These are phyloP conservation scores for Megaleporinus macrocephalus DNA, from an alignment of 2,113 vertebrate species.

Conservation along the genomic window DNA sequence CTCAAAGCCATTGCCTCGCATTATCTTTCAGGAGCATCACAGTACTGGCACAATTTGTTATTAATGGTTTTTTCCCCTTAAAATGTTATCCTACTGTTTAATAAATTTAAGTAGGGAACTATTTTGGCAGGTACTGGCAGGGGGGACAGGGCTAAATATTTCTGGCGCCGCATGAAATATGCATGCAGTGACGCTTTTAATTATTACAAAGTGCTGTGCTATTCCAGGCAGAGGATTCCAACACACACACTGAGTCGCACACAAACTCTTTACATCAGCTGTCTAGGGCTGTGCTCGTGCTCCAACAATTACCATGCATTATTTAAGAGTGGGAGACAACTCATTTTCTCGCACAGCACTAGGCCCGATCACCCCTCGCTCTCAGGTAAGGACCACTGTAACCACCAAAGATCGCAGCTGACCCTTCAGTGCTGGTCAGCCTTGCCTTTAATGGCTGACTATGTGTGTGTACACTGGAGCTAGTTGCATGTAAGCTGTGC, in stretches of 20 bases:
- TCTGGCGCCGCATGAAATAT: constrained; percentile 61
- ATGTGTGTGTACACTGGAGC: background rate
- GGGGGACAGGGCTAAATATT: constrained; percentile 47
- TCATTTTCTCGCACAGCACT: constrained; percentile 64
- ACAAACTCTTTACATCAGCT: constrained; percentile 53
- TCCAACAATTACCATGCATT: constrained; percentile 73
- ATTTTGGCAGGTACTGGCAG: constrained; percentile 49
- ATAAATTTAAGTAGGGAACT: constrained; percentile 36
- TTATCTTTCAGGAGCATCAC: constrained; percentile 26
- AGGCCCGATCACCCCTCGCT: constrained; percentile 62
- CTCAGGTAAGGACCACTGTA: constrained; percentile 45
- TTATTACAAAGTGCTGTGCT: constrained; percentile 72
- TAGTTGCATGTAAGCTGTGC: background rate
- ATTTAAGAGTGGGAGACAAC: constrained; percentile 72
- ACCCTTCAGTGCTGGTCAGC: constrained; percentile 41
- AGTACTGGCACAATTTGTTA: constrained; percentile 10
- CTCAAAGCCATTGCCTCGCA: background rate
- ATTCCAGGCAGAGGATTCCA: constrained; percentile 52
- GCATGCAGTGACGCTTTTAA: constrained; percentile 70
- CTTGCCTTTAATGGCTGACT: constrained; percentile 18
- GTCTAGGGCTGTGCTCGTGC: constrained; percentile 63
- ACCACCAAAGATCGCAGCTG: constrained; percentile 45
- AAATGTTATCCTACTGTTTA: constrained; percentile 34
- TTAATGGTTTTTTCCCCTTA: constrained; percentile 23
- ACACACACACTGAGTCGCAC: background rate